Evolutionary conservation across 2,888 invertebrate genomes (phyloP).

Genomic region (Amphipoea lucens): DNA sequence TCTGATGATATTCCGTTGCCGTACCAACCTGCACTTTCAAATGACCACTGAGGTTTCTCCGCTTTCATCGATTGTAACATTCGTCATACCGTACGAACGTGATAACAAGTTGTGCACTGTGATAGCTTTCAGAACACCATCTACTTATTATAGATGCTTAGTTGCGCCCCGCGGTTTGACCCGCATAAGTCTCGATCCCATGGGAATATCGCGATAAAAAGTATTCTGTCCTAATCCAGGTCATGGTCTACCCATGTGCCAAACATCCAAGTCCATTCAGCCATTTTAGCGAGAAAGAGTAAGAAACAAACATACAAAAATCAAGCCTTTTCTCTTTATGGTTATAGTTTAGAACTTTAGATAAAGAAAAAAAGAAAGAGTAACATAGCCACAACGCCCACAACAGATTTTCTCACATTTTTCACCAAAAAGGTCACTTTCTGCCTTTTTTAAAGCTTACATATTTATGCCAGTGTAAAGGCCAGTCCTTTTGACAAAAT

Average conservation of each 20-base stretch:
- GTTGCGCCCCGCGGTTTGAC: neutral
- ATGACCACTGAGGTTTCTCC: slow-evolving; percentile 44
- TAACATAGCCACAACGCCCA: neutral
- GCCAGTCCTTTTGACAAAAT: neutral
- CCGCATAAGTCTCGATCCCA: neutral
- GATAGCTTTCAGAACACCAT: neutral
- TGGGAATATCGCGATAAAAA: neutral
- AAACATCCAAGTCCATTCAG: no score
- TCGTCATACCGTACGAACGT: slow-evolving; percentile 1
- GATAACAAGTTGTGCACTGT: neutral
- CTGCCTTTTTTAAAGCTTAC: neutral
- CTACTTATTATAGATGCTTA: neutral
- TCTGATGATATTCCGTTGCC: slow-evolving; percentile 40
- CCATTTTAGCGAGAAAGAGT: neutral
- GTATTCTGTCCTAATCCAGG: neutral
- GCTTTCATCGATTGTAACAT: slow-evolving; percentile 49
- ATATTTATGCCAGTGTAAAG: neutral
- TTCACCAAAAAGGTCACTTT: neutral
- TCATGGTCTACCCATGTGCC: neutral
- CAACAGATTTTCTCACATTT: neutral
- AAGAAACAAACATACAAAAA: neutral
- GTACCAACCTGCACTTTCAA: slow-evolving; percentile 55
- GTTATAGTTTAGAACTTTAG: neutral
- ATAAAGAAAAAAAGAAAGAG: neutral
- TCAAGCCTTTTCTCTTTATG: neutral